Evolutionary conservation across 1,140 invertebrate genomes (phyloP), one percentile per base, ranked within the genome.

Genomic region (Drosophila navojoa): DNA sequence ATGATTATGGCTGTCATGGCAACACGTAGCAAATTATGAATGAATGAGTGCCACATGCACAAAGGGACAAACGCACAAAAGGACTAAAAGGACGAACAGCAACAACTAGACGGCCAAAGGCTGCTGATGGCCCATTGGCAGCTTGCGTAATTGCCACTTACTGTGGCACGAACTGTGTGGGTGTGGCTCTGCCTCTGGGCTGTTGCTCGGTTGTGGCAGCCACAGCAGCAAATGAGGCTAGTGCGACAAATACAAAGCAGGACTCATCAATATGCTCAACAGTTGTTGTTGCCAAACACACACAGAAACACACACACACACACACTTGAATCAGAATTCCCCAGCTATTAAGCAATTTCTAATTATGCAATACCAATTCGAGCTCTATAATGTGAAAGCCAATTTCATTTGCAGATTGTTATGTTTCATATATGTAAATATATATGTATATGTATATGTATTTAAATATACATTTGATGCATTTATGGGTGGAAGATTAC

Each of bases 11-110:
- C 53, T 58, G 73, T 55, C 64, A 68, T 66, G 76, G 76, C 80
- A 85, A 86, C 81, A 85, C 81, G 81, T 87, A 89, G 84, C 78
- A 87, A 87, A 87, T 87, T 87, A 87, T 87, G 82, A 87, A 87
- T 87, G 82, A 77, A 84, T 82, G 81, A 77, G 58, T 73, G 63
- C 50, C 63, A 67, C 50, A 70, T 11, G 29, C 29, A 54, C 44
- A 54, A 35, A 29, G 50, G 16, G 59, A 49, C 44, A 59, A 35
- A 47, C 22, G 61, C 19, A 55, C 29, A 53, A 35, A 45, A 52
- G 25, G 44, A 60, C 42, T 16, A 54, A 42, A 54, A 22, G 61
- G 38, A 55, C 27, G 35, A 29, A 47, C 42, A 47, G 32, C 32
- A 32, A 7, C 32, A 32, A 32, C 32, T 32, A 32, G 32, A 45